phyloP scores from a whole-genome alignment of 2,113 vertebrate species.

The Vidua macroura region DNA sequence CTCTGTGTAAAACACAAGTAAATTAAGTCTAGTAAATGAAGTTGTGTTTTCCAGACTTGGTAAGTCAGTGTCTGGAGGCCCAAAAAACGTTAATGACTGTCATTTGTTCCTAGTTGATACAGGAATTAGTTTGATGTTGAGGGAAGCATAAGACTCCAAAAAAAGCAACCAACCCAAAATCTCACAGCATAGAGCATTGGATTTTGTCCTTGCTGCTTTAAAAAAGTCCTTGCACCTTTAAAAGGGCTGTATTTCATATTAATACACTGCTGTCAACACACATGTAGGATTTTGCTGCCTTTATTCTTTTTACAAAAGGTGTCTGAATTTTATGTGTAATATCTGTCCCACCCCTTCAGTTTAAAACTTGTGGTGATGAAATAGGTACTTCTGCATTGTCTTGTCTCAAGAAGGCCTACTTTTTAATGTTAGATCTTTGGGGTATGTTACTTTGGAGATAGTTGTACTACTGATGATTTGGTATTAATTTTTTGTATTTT shows the following conservation, averaged over 20 bases:
- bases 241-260: neutral
- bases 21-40: neutral
- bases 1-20: neutral
- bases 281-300: neutral
- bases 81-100: neutral
- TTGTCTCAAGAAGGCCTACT: neutral
- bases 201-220: neutral
- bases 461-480: neutral
- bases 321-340: neutral
- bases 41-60: neutral
- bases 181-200: accelerated
- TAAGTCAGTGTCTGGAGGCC: neutral
- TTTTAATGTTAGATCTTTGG: neutral
- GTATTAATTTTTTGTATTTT: neutral
- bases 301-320: neutral
- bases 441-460: neutral
- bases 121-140: neutral
- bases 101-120: neutral
- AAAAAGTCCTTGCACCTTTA: neutral
- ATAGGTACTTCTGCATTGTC: neutral
- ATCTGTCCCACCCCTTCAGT: neutral
- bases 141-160: neutral
- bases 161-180: neutral
- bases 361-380: neutral
- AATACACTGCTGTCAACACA: neutral